Evolutionary conservation across 2,113 vertebrate genomes (phyloP), one percentile per base, ranked within the genome.

Genomic region (Lethenteron reissneri): DNA sequence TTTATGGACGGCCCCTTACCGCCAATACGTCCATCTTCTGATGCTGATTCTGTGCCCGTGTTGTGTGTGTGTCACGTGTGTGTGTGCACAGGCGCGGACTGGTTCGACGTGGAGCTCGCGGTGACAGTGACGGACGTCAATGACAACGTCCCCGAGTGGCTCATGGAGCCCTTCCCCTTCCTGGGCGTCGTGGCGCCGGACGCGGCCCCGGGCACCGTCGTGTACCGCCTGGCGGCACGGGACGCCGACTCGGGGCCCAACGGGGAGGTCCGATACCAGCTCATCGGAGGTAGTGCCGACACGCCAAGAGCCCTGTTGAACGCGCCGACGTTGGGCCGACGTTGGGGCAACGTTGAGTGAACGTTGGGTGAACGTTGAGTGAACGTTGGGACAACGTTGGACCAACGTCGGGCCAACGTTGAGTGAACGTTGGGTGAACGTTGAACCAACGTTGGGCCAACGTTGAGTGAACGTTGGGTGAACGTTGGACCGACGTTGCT

Each of bases 241-340:
- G 88, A 92, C 62, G 82, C 79, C 10, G 87, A 91, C 71, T 85
- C 87, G 71, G 88, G 87, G 15, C 77, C 83, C 75, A 80, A 82
- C 41, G 88, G 87, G 58, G 80, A 84, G 74, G 83, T 89, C 75
- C 86, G 89, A 58, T 92, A 87, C 79, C 88, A 87, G 76, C 83
- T 92, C 70, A 81, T 85, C 14, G 86, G 89, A 74, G 88, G 88
- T 89, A 81, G 78, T 41, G 41, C 41, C 41, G 41, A 5, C 41
- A 9, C 70, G 57, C 56, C 19, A 15, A n/a, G 8, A 10, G 64
- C 64, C 11, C 9, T 69, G 64, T 69, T 17, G 19, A 70, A 19
- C 57, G 19, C 57, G 6, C 25, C 8, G 13, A 56, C 12, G 11
- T 57, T 57, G 41, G 41, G 41, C 41, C 5, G 6, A 41, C 41